phyloP scores from a whole-genome alignment of 2,797 vertebrate genomes.

The Australoheros facetus region DNA sequence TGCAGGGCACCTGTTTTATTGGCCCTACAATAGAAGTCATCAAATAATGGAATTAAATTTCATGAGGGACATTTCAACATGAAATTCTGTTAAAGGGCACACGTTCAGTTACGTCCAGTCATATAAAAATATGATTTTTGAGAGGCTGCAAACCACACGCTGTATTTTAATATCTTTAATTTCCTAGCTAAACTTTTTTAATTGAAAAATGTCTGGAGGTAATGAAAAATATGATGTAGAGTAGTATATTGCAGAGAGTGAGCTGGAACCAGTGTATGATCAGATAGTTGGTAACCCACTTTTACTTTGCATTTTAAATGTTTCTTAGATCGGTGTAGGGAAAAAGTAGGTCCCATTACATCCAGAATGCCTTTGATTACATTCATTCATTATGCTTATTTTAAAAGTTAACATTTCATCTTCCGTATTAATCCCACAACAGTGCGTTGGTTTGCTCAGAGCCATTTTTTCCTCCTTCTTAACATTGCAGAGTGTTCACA shows the following conservation, averaged over 20 bases:
- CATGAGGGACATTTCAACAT: neutral
- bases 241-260: conserved; percentile 1
- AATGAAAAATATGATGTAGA: neutral
- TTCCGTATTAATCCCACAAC: neutral
- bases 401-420: conserved; percentile 9
- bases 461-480: conserved; percentile 10
- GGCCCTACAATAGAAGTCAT: neutral
- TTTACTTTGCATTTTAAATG: conserved; percentile 40
- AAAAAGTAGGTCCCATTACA: conserved; percentile 1
- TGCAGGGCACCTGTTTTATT: neutral
- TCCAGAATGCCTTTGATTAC: conserved; percentile 23
- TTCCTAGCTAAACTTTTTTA: neutral
- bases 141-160: neutral
- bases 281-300: conserved; percentile 31
- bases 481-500: conserved; percentile 29
- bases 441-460: neutral
- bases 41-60: neutral
- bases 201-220: neutral
- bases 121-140: neutral
- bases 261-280: conserved; percentile 13
- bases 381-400: conserved; percentile 26
- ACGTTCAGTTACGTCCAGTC: neutral
- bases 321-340: conserved; percentile 4
- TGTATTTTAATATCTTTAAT: conserved; percentile 14
- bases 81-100: neutral